Percentiles rank a stretch among this genome's conserved stretches.
Evolutionary conservation across 2,888 invertebrate species (phyloP).

Genomic region (Mystacides longicornis): DNA sequence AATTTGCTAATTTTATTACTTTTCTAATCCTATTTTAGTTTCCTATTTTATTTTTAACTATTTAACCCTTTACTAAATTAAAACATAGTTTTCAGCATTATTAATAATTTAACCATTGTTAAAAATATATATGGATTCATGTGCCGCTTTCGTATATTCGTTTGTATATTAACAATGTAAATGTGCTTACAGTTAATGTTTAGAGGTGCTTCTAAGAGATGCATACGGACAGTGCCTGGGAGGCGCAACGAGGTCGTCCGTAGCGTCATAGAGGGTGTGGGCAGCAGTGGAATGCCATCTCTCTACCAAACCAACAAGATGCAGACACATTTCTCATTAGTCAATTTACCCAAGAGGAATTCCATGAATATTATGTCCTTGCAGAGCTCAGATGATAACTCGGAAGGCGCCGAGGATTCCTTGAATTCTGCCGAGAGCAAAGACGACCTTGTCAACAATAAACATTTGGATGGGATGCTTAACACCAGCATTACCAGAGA

Average conservation of each 20-base stretch:
- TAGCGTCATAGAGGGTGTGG: constrained; percentile 24
- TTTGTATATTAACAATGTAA: neutral
- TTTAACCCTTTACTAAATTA: no score
- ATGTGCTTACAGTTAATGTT: constrained; percentile 19
- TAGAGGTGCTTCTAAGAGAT: constrained; percentile 13
- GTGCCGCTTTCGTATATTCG: no score
- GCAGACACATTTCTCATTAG: constrained; percentile 20
- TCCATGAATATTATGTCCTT: constrained; percentile 12
- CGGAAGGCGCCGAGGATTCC: constrained; percentile 28
- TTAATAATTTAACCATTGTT: neutral
- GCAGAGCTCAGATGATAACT: constrained; percentile 29
- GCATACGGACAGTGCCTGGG: neutral
- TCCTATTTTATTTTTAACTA: no score
- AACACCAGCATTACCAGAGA: constrained; percentile 30
- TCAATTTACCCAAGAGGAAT: constrained; percentile 13
- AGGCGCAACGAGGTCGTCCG: constrained; percentile 19
- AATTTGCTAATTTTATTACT: no score
- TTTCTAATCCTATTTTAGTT: no score
- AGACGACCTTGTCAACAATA: constrained; percentile 37
- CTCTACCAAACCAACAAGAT: constrained; percentile 8
- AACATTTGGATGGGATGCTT: constrained; percentile 29
- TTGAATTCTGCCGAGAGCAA: constrained; percentile 36
- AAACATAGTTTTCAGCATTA: no score
- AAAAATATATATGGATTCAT: no score
- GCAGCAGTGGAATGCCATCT: constrained; percentile 15